Base-by-base conservation (phyloP, 2,113 vertebrate species). In the Pelmatolapia mariae region DNA sequence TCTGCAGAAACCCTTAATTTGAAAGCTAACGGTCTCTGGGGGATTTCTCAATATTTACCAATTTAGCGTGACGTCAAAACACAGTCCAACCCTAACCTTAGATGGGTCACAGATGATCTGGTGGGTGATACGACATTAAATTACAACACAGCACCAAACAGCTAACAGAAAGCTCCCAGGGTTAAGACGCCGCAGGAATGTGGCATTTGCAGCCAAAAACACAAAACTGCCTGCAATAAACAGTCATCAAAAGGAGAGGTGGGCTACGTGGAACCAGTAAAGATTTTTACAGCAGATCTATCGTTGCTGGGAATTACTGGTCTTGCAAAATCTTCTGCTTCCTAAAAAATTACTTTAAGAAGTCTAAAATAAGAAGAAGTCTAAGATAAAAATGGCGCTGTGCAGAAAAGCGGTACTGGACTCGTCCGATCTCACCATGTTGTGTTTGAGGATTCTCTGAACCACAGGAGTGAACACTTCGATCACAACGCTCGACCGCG, bases 361-460 rank as follows among this genome's bases (percentile, higher is more conserved):
- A 40, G 1, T 68, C 11, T 13, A 2, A 8, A 56, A 56, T 56
- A 56, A 57, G 54, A 10, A 33, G 15, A 24, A 13, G 2, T 8
- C 24, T 15, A 8, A 8, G 47, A 33, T 78, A 31, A 78, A 31
- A 29, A 1, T 1, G 10, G 26, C 0, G 26, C 45, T 0, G 10
- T 12, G 40, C 68, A 73, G 15, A 7, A 29, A 18, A 73, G 22
- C n/a, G 1, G 36, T 8, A 22, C 63, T 0, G 59, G 19, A 57
- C 71, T 29, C 40, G 8, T 0, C 26, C 3, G n/a, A 11, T 81
- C 96, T 95, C 94, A 99, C 99, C 99, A 99, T 99, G 95, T 99
- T 99, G 95, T 99, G 99, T 95, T 99, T 99, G 93, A 99, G 98
- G 93, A 99, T 99, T 95, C 99, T 98, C 96, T 99, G 99, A 57